Base-by-base conservation (phyloP, 2,888 invertebrate species). In the Yponomeuta plumbellus region DNA sequence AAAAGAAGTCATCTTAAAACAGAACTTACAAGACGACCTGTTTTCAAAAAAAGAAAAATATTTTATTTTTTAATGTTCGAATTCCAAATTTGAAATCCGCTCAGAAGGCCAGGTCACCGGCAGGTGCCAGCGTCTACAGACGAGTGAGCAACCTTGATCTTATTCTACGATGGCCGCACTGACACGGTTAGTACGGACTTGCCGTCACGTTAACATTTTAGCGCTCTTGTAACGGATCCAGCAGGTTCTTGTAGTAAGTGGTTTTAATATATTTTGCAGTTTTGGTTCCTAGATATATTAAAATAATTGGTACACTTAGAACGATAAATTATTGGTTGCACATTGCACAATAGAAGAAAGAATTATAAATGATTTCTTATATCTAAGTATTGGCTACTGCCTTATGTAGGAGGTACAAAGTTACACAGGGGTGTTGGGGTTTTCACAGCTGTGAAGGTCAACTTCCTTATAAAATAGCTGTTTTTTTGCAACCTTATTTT, bases 101-200 rank as follows among this genome's bases (percentile, higher is more conserved):
- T 52, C 17, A 52, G 44, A 52, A 52, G 44, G 44, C 44, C 44
- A 52, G 44, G 44, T 52, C 44, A 5, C 44, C 13, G 44, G 44
- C 44, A 52, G 44, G 44, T 44, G 44, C 44, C 44, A 44, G 44
- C 44, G 44, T 44, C 44, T 44, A 13, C 44, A 44, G 44, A 44
- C 44, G 13, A 11, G 44, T 17, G 17, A 52, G 44, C 44, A 52
- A 52, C 44, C 44, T 52, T 52, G 44, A 52, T 52, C 44, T 17
- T 52, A 52, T 52, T 52, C 44, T 52, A 52, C 44, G 44, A 52
- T 17, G 44, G 44, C 44, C 44, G 44, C 44, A 52, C 44, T 52
- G 44, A 52, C 44, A 52, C 44, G 44, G 44, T 52, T 52, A 52
- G 44, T 17, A 52, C 44, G 44, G 44, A 52, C 44, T 52, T 52